Evolutionary conservation across 2,797 vertebrate species (phyloP).

Genomic region (Cottoperca gobio): DNA sequence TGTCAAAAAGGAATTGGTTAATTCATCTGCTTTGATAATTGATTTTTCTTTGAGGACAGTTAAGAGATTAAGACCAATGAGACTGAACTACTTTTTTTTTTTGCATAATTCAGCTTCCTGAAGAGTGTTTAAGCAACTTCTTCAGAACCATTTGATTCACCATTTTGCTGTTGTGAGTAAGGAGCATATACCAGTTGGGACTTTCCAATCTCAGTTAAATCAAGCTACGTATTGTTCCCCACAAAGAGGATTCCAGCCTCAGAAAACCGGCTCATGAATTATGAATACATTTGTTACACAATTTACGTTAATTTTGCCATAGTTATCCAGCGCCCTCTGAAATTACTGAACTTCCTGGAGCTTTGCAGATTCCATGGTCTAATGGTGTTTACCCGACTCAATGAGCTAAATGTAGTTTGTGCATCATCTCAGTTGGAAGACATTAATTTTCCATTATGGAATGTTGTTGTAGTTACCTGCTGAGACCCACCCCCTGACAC

Average conservation of each 20-base stretch:
- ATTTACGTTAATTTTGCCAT: slow-evolving; percentile 67
- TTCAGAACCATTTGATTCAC: background rate
- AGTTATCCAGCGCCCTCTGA: slow-evolving; percentile 63
- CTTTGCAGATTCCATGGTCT: slow-evolving; percentile 53
- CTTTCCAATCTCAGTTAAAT: slow-evolving; percentile 42
- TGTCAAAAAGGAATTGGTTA: background rate
- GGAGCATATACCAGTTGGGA: slow-evolving; percentile 37
- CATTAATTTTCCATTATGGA: slow-evolving; percentile 87
- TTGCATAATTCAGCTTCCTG: background rate
- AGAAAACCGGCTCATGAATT: slow-evolving; percentile 55
- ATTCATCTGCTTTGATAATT: background rate
- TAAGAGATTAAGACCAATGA: background rate
- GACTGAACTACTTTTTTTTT: background rate
- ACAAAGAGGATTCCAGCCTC: slow-evolving; percentile 39
- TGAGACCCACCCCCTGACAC: slow-evolving; percentile 72
- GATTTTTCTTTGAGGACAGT: background rate
- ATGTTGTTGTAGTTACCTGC: slow-evolving; percentile 79
- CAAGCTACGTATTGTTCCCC: slow-evolving; percentile 31
- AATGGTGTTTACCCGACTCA: slow-evolving; percentile 78
- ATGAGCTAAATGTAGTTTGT: slow-evolving; percentile 74
- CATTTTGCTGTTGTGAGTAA: slow-evolving; percentile 11
- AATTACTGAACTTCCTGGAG: slow-evolving; percentile 66
- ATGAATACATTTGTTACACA: slow-evolving; percentile 61
- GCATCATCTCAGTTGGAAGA: slow-evolving; percentile 79
- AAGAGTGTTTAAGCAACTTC: background rate